Percentiles rank a stretch among this genome's conserved stretches.
Conservation (phyloP, 64 coral and sea anemone genomes). For the Actinia tenebrosa region DNA sequence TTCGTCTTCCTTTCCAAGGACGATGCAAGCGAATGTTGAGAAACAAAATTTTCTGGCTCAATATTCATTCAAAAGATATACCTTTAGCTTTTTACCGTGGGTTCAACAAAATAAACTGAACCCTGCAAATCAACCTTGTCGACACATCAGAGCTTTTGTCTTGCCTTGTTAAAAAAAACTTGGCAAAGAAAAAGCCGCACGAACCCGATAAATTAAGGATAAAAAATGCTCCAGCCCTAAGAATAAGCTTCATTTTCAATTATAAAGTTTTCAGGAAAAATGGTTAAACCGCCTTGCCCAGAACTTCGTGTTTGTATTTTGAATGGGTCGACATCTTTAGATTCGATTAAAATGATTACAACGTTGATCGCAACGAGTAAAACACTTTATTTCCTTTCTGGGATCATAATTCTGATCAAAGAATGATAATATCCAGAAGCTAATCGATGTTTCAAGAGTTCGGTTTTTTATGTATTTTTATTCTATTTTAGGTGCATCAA, state of each 20-base stretch:
- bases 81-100: not conserved
- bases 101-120: not conserved
- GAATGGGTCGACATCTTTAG: not conserved
- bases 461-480: not conserved
- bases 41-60: too few relatives aligned
- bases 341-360: not conserved
- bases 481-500: not conserved
- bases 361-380: not conserved
- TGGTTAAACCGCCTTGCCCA: too few relatives aligned
- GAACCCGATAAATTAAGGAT: not conserved
- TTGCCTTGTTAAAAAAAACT: not conserved
- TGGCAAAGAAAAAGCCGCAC: not conserved
- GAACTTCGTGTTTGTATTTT: not conserved
- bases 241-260: too few relatives aligned
- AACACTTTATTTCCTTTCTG: not conserved
- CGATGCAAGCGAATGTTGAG: too few relatives aligned
- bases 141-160: not conserved
- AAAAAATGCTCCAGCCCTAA: not conserved
- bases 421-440: not conserved
- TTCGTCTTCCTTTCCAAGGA: too few relatives aligned
- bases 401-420: constrained; percentile 7
- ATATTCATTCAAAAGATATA: too few relatives aligned
- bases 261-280: too few relatives aligned
- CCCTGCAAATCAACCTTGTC: not conserved
- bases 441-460: not conserved